Percentiles rank a stretch among this genome's conserved stretches.
Conservation (phyloP, 2,113 vertebrate genomes). For the Tringa solitaria region DNA sequence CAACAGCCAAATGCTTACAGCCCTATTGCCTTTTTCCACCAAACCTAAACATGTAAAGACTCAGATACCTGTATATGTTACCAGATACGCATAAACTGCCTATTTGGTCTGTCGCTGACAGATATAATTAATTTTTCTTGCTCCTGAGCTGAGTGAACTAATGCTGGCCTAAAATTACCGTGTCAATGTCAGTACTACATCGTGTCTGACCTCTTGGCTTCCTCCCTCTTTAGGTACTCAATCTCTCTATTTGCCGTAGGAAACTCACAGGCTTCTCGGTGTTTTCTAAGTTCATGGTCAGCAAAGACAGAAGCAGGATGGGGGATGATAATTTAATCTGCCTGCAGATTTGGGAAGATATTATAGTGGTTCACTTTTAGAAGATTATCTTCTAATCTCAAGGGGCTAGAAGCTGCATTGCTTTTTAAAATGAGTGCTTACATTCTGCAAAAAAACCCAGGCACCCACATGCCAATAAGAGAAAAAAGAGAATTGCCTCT, state of each 20-base stretch:
- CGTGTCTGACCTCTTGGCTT: not conserved
- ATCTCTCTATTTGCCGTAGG: not conserved
- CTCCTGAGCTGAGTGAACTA: not conserved
- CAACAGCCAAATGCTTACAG: not conserved
- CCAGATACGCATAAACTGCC: not conserved
- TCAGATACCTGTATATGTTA: not conserved
- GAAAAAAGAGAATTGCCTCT: not conserved
- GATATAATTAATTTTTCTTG: not conserved
- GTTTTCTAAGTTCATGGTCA: not conserved
- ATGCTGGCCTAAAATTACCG: not conserved
- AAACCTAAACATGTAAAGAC: not conserved
- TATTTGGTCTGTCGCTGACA: not conserved
- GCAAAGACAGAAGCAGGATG: not conserved
- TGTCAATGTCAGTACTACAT: not conserved
- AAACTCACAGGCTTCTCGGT: not conserved
- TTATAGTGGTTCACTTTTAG: not conserved
- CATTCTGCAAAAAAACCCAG: not conserved
- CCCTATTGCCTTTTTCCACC: not conserved
- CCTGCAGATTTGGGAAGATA: not conserved
- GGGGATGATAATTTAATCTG: not conserved
- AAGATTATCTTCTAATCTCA: slow-evolving; percentile 15
- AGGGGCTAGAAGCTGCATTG: not conserved
- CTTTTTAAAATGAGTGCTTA: not conserved
- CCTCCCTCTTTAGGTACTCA: not conserved
- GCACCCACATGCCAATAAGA: not conserved